phyloP scores from a whole-genome alignment of 2,797 vertebrate species.

The Salarias fasciatus region DNA sequence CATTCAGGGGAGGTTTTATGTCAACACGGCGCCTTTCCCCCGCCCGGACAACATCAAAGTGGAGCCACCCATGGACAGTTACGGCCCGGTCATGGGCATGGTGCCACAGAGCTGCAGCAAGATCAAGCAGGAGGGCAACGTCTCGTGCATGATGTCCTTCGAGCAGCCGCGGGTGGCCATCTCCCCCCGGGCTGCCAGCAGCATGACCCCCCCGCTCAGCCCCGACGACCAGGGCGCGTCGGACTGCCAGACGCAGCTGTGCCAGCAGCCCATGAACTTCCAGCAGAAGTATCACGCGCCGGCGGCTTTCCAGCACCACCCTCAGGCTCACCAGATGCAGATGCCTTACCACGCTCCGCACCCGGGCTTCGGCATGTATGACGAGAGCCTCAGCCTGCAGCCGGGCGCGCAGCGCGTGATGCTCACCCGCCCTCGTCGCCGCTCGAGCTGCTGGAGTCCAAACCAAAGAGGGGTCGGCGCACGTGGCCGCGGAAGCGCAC shows the following conservation, averaged over 20 bases:
- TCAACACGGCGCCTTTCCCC: conserved; percentile 82
- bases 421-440: conserved; percentile 97
- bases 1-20: conserved; percentile 89
- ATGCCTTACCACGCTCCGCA: conserved; percentile 86
- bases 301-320: conserved; percentile 79
- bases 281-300: conserved; percentile 80
- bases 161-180: conserved; percentile 90
- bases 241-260: conserved; percentile 84
- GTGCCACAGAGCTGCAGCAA: conserved; percentile 89
- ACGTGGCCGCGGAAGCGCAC: conserved; percentile 97
- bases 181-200: conserved; percentile 88
- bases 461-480: conserved; percentile 95
- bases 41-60: conserved; percentile 86
- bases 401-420: conserved; percentile 85
- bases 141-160: conserved; percentile 91
- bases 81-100: conserved; percentile 88
- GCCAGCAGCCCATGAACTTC: conserved; percentile 82
- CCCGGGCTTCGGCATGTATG: conserved; percentile 84
- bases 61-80: conserved; percentile 88
- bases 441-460: conserved; percentile 92
- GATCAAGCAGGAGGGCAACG: conserved; percentile 91
- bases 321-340: conserved; percentile 77
- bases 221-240: conserved; percentile 86
- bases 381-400: conserved; percentile 84
- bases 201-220: conserved; percentile 90